phyloP scores from a whole-genome alignment of 1,140 invertebrate species.

The Lethrus apterus region DNA sequence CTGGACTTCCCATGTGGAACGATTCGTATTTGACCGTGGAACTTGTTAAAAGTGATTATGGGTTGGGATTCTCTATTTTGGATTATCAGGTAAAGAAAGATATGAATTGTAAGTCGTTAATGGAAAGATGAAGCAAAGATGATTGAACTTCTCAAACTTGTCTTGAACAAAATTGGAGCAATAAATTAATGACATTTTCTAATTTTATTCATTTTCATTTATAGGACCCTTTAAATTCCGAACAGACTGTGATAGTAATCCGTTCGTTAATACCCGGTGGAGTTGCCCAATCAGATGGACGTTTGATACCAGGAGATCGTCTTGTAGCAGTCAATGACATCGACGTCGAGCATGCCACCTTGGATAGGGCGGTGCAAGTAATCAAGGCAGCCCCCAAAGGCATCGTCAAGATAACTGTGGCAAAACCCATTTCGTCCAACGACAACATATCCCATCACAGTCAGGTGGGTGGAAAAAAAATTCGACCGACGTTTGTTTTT shows the following conservation, averaged over 20 bases:
- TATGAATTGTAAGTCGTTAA: no score
- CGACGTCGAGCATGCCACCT: conserved; percentile 63
- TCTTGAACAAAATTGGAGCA: no score
- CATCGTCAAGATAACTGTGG: conserved; percentile 71
- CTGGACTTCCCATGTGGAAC: conserved; percentile 83
- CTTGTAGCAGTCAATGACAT: conserved; percentile 78
- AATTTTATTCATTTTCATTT: no score
- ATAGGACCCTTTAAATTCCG: conserved; percentile 71
- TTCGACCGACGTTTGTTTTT: neutral
- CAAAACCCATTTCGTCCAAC: conserved; percentile 75
- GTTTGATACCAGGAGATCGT: conserved; percentile 77
- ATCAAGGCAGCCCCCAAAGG: conserved; percentile 73
- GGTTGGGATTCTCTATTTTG: conserved; percentile 83
- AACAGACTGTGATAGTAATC: conserved; percentile 83
- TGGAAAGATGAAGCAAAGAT: no score
- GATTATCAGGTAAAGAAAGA: conserved; percentile 81
- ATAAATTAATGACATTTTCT: no score
- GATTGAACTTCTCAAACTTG: no score
- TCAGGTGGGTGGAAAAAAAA: conserved; percentile 43
- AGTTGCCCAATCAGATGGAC: conserved; percentile 71
- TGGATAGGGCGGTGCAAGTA: conserved; percentile 76
- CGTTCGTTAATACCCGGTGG: conserved; percentile 78
- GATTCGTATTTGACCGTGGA: conserved; percentile 74
- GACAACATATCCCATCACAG: conserved; percentile 48
- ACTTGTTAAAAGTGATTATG: conserved; percentile 73